Percentiles rank a stretch among this genome's conserved stretches.
Evolutionary conservation across 2,113 vertebrate genomes (phyloP).

Genomic region (Pseudopipra pipra): DNA sequence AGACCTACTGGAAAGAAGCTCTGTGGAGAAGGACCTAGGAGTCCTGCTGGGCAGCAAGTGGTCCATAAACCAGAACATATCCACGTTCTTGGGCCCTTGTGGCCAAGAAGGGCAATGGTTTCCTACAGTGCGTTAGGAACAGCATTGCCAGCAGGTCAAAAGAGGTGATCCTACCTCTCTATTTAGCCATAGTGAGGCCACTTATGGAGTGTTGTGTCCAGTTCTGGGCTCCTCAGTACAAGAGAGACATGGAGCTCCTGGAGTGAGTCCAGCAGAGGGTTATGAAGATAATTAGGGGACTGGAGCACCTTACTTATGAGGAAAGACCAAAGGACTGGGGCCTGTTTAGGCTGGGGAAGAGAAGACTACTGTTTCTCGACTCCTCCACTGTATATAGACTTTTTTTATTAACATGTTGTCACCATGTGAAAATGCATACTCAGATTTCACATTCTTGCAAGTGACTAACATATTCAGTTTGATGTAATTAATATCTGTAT

Average conservation of each 20-base stretch:
- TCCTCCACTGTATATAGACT: background rate
- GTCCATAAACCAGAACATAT: background rate
- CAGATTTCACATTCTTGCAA: background rate
- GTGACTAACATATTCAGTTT: background rate
- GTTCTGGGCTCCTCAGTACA: background rate
- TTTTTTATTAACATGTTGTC: background rate
- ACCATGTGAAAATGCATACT: background rate
- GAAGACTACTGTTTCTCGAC: background rate
- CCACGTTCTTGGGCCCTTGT: background rate
- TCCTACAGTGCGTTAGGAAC: background rate
- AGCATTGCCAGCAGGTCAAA: background rate
- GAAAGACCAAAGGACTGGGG: background rate
- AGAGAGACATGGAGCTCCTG: background rate
- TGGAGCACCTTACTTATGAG: background rate
- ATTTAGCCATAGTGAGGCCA: background rate
- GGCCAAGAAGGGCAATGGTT: background rate
- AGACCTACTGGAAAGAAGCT: background rate
- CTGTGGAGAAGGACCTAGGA: too few relatives aligned
- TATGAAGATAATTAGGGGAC: background rate
- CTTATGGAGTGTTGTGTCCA: background rate
- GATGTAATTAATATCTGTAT: background rate
- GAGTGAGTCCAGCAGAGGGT: background rate
- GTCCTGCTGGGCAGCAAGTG: background rate
- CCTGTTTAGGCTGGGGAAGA: background rate
- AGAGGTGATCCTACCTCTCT: background rate